Base-by-base conservation (phyloP, 2,113 vertebrate genomes). In the Myodes glareolus region DNA sequence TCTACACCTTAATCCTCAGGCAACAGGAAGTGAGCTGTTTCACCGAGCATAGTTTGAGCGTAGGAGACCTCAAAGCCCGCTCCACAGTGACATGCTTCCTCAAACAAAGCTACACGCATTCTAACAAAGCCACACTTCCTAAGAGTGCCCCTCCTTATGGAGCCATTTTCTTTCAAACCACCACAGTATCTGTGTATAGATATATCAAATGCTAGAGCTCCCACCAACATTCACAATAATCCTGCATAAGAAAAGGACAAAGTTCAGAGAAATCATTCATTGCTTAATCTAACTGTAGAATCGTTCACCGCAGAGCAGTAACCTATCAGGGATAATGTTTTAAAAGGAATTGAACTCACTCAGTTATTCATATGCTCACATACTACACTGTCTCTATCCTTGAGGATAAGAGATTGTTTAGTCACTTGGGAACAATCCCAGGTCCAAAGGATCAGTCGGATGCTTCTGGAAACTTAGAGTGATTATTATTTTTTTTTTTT, bases 401-500 rank as follows among this genome's bases (percentile, higher is more conserved):
- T 94, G 95, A 77, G 96, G n/a, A 85, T 92, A 85, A 89, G 47
- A 88, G n/a, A 87, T 68, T 97, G 81, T 80, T 95, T 91, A 93
- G 52, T 94, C 88, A 95, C 72, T 47, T 63, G 29, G 27, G 29
- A 33, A 29, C n/a, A 78, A 52, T 86, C 80, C 52, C 5, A 80
- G n/a, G 91, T 93, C 78, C 29, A 39, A 89, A 96, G 45, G 36
- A 90, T 95, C 80, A 90, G 63, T 92, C 63, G 72, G 91, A 76
- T 95, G 67, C 58, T 82, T 65, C 33, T 94, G 5, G 87, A 90
- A 92, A 91, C 68, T 94, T 93, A 81, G 61, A 89, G 73, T 84
- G 86, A 96, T 94, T 96, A 88, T 80, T 94, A 96, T 55, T 91
- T 96, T 86, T 94, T 96, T 85, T 80, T 94, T 97, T 55, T 91